A percentile compares a stretch with the other conserved stretches of the same genome.
These are phyloP conservation scores for Orthosia incerta DNA, from an alignment of 2,888 invertebrate genomes.

Conservation along the genomic window DNA sequence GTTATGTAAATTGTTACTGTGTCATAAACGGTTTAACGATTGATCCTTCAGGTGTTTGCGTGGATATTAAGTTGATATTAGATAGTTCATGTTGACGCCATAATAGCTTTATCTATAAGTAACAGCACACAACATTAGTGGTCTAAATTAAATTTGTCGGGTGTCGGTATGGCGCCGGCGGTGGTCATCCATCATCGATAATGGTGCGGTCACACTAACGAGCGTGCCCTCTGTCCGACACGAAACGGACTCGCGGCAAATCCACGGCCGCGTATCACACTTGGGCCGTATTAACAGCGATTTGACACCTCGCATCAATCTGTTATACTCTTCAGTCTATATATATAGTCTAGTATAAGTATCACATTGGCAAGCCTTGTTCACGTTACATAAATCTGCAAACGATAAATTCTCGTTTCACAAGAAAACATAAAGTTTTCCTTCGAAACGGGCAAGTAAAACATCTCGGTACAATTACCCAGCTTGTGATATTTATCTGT, in stretches of 20 bases:
- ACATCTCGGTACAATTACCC: conserved; percentile 43
- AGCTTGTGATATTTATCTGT: conserved; percentile 52
- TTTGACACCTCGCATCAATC: conserved; percentile 62
- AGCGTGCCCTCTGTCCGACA: conserved; percentile 77
- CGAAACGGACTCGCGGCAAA: conserved; percentile 48
- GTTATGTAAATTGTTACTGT: neutral
- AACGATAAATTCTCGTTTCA: conserved; percentile 51
- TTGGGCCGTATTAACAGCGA: conserved; percentile 37
- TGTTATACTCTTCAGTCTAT: conserved; percentile 19
- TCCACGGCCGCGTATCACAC: conserved; percentile 37
- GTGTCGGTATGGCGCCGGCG: conserved; percentile 83
- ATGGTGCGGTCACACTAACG: conserved; percentile 86
- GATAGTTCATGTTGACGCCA: conserved; percentile 46
- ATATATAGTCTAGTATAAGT: too few relatives aligned
- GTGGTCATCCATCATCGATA: conserved; percentile 88
- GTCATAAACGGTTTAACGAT: conserved; percentile 22
- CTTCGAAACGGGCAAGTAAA: conserved; percentile 39
- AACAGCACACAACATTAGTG: conserved; percentile 81
- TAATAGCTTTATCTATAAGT: conserved; percentile 77
- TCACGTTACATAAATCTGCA: conserved; percentile 40
- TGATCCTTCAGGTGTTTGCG: conserved; percentile 14
- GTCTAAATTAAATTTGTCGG: conserved; percentile 89
- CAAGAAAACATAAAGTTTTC: conserved; percentile 49
- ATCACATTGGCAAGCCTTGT: conserved; percentile 35
- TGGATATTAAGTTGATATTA: conserved; percentile 27